These are phyloP conservation scores for Scrobipalpa costella DNA, from an alignment of 2,888 invertebrate genomes.

Conservation along the genomic window DNA sequence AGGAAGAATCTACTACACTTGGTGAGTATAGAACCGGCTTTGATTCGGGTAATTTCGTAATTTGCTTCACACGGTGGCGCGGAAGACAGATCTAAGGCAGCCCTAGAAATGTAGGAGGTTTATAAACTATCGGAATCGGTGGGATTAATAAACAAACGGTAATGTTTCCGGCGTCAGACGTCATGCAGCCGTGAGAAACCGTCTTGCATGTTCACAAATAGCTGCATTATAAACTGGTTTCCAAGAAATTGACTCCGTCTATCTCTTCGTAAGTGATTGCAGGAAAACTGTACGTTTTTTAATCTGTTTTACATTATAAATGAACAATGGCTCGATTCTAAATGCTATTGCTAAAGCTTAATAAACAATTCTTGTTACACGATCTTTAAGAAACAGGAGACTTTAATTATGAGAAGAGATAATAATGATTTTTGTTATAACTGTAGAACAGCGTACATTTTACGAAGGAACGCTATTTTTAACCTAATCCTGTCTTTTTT, in stretches of 20 bases:
- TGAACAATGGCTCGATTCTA: no score
- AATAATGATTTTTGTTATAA: background rate
- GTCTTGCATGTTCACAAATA: constrained; percentile 5
- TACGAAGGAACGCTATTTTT: no score
- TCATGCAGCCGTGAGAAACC: constrained; percentile 45
- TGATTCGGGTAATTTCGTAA: constrained; percentile 16
- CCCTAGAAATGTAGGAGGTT: background rate
- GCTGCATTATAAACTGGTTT: background rate
- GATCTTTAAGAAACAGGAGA: no score
- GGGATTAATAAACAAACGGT: constrained; percentile 34
- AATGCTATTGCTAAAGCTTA: no score
- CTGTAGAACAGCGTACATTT: no score
- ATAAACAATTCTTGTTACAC: no score
- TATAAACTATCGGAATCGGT: constrained; percentile 11
- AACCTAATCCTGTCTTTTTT: no score
- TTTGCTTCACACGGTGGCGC: constrained; percentile 12
- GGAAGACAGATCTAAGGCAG: constrained; percentile 18
- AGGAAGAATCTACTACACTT: no score
- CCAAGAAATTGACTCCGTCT: background rate
- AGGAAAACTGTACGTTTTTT: background rate
- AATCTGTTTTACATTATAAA: background rate
- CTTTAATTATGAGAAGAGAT: no score
- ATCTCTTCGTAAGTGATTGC: background rate
- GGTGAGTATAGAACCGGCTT: background rate
- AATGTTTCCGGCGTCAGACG: constrained; percentile 40